These are phyloP conservation scores for Syngnathus acus DNA, from an alignment of 2,797 vertebrate species.

Conservation along the genomic window DNA sequence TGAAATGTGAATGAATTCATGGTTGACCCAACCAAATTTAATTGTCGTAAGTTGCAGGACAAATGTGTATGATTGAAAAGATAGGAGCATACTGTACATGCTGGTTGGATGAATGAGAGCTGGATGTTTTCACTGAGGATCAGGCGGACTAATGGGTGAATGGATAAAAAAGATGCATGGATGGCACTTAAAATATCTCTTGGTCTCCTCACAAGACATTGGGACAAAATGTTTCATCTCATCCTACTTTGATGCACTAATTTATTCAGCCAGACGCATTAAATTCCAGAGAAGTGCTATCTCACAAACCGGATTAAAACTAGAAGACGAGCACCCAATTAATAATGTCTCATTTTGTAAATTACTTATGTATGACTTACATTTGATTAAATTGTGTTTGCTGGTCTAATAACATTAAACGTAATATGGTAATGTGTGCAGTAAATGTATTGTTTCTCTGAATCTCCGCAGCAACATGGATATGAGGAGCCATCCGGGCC, in stretches of 20 bases:
- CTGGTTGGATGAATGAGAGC: neutral
- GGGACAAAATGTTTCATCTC: constrained; percentile 60
- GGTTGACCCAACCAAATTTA: no score
- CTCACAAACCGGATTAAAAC: constrained; percentile 58
- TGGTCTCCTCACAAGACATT: constrained; percentile 51
- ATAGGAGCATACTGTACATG: neutral
- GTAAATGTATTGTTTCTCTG: constrained; percentile 46
- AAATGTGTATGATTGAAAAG: neutral
- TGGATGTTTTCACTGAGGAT: neutral
- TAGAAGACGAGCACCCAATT: constrained; percentile 47
- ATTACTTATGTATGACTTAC: constrained; percentile 60
- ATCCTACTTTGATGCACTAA: constrained; percentile 63
- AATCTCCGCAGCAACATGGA: constrained; percentile 53
- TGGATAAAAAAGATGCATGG: neutral
- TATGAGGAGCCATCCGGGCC: constrained; percentile 59
- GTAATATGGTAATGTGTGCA: constrained; percentile 58
- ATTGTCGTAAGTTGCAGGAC: no score
- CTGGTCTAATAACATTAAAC: constrained; percentile 60
- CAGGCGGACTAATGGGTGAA: neutral
- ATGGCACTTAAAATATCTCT: constrained; percentile 36
- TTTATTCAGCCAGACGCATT: constrained; percentile 57
- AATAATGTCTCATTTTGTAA: constrained; percentile 59
- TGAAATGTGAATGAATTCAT: no score
- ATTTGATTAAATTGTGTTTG: constrained; percentile 60
- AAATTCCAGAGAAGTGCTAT: constrained; percentile 57